Conservation (phyloP, 2,113 vertebrate species). For the Mirza zaza region DNA sequence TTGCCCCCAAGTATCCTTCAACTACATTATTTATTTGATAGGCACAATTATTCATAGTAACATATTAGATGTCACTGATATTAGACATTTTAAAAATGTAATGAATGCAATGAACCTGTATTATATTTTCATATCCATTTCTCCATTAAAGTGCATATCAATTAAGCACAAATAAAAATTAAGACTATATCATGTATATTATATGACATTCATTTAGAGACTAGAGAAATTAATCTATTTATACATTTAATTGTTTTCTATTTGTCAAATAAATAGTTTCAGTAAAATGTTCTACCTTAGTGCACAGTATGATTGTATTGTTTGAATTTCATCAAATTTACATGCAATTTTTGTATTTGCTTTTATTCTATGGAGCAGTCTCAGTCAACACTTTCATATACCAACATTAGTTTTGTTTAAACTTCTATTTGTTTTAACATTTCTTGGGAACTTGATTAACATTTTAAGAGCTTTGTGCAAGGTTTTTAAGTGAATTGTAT, state of each 20-base stretch:
- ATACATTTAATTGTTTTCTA: background rate
- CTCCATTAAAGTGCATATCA: background rate
- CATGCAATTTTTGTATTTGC: background rate
- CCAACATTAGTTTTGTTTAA: background rate
- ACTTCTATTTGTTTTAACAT: background rate
- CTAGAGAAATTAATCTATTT: background rate
- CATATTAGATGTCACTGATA: background rate
- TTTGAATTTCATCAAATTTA: conserved; percentile 32
- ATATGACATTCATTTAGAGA: background rate
- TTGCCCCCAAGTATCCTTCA: background rate
- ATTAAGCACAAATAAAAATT: background rate
- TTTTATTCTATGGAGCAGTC: background rate
- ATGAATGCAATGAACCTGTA: background rate
- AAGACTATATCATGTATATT: background rate
- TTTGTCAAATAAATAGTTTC: background rate
- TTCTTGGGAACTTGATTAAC: background rate
- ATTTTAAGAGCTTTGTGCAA: background rate
- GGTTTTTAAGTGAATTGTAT: background rate
- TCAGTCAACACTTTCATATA: background rate
- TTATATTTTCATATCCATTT: background rate
- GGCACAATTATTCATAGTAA: background rate
- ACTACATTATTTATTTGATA: background rate
- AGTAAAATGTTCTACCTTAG: background rate
- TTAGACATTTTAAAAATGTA: background rate
- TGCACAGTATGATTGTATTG: background rate